Evolutionary conservation across 2,113 vertebrate genomes (phyloP).

Genomic region (Heterochromis multidens): DNA sequence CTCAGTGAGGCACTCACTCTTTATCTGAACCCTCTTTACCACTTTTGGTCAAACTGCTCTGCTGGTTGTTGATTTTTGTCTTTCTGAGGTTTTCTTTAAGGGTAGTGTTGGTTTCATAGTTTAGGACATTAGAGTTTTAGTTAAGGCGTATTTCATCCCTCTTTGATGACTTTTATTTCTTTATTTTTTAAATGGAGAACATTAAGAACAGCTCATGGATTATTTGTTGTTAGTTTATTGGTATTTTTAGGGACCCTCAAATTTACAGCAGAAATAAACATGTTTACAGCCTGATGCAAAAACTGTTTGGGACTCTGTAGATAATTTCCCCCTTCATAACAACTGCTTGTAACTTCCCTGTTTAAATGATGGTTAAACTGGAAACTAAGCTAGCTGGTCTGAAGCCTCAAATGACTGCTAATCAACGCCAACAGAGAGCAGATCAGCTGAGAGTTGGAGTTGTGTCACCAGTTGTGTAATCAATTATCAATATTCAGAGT

Average conservation of each 20-base stretch:
- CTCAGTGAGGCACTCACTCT: not conserved
- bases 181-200: not conserved
- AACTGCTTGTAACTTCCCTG: too few species aligned
- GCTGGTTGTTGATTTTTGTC: not conserved
- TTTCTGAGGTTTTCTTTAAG: not conserved
- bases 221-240: not conserved
- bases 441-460: not conserved
- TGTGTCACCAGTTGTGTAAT: not conserved
- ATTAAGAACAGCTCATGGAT: not conserved
- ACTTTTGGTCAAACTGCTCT: not conserved
- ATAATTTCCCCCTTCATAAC: too few species aligned
- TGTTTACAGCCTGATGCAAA: too few species aligned
- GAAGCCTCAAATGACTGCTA: too few species aligned
- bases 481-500: not conserved
- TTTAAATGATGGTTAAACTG: too few species aligned
- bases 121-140: not conserved
- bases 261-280: not conserved
- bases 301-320: too few species aligned
- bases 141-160: not conserved
- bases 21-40: not conserved
- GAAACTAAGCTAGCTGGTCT: too few species aligned
- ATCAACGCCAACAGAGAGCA: too few species aligned
- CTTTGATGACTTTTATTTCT: not conserved
- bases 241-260: not conserved
- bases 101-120: not conserved